Percentiles rank a stretch among this genome's conserved stretches.
Evolutionary conservation across 2,113 vertebrate species (phyloP).

Genomic region (Xerus inauris): DNA sequence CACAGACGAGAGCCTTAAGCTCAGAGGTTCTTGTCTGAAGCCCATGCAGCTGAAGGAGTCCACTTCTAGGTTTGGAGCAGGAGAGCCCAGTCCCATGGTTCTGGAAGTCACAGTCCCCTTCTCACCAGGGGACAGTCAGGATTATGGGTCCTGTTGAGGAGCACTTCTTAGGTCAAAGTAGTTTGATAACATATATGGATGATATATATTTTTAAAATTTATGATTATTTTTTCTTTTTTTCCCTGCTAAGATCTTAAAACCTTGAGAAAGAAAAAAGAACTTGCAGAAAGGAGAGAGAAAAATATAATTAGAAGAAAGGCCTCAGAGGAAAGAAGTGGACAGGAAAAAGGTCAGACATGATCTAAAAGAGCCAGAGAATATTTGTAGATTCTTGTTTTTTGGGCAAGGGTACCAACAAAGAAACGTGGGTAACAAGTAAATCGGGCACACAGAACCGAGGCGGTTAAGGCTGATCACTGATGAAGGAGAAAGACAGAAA

Average conservation of each 20-base stretch:
- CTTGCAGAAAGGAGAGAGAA: not conserved
- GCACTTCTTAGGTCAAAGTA: not conserved
- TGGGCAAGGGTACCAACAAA: not conserved
- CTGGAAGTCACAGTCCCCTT: not conserved
- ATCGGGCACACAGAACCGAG: not conserved
- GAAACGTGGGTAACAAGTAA: not conserved
- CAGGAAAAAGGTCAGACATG: conserved; percentile 22
- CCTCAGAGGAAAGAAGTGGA: not conserved
- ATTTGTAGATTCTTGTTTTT: not conserved
- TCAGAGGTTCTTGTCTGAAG: not conserved
- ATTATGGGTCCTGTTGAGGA: not conserved
- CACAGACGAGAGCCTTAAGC: not conserved
- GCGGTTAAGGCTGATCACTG: not conserved
- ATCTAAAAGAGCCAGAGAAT: conserved; percentile 11
- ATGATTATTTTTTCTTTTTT: not conserved
- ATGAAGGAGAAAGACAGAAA: not conserved
- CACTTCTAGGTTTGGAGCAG: not conserved
- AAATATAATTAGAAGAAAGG: conserved; percentile 6
- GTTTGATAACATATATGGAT: not conserved
- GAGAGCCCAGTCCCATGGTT: not conserved
- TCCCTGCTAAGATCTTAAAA: not conserved
- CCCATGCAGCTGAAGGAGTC: not conserved
- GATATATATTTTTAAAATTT: not conserved
- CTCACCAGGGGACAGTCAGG: not conserved
- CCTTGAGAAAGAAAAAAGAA: conserved; percentile 3